Conservation (phyloP, 2,888 invertebrate genomes). For the Oithona nana region DNA sequence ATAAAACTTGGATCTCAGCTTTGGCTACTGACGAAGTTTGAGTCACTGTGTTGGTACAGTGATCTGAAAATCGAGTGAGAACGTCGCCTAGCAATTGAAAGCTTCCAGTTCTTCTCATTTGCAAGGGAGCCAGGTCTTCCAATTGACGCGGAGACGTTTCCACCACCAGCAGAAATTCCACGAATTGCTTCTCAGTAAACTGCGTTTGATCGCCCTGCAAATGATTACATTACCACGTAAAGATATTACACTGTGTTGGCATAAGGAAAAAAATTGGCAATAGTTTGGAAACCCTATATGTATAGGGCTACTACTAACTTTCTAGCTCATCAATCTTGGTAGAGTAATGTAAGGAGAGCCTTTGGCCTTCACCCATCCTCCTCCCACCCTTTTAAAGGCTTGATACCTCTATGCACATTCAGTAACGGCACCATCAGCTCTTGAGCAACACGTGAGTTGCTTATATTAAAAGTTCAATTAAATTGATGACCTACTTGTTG, state of each 20-base stretch:
- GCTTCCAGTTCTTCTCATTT: conserved; percentile 18
- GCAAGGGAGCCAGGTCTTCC: background rate
- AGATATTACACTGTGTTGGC: background rate
- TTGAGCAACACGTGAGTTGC: too few species aligned
- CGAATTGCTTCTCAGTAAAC: conserved; percentile 26
- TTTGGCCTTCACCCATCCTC: background rate
- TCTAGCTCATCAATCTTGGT: background rate
- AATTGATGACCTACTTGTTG: too few species aligned
- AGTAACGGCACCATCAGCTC: too few species aligned
- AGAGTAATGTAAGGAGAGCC: too few species aligned
- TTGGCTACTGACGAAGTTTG: conserved; percentile 28
- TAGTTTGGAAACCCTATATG: background rate
- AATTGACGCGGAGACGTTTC: conserved; percentile 23
- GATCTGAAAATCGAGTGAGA: conserved; percentile 24
- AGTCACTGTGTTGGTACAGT: conserved; percentile 29
- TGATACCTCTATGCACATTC: too few species aligned
- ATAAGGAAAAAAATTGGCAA: background rate
- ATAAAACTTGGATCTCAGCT: conserved; percentile 27
- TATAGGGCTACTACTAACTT: background rate
- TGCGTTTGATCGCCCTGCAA: conserved; percentile 26
- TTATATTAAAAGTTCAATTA: too few species aligned
- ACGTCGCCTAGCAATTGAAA: conserved; percentile 25
- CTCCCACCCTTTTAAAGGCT: too few species aligned
- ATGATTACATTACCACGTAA: conserved; percentile 24
- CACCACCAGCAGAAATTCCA: conserved; percentile 29